Evolutionary conservation across 2,888 invertebrate species (phyloP), one percentile per base, ranked within the genome.

Genomic region (Axea sp.): DNA sequence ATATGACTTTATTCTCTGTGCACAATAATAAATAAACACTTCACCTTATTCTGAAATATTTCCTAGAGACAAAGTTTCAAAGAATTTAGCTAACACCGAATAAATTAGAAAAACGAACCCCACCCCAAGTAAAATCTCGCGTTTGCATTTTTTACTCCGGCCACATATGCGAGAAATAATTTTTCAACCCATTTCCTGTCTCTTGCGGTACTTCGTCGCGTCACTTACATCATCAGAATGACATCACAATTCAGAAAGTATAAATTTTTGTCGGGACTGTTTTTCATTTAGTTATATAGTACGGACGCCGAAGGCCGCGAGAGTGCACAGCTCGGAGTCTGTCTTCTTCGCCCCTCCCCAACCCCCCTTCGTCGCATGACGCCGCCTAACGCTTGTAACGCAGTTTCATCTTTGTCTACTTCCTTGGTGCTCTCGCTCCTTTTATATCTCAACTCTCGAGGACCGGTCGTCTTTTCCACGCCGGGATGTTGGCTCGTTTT

Each of bases 151-250:
- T 53, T 64, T 26, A 53, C n/a, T 5, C 19, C 7, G 30, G 5
- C 24, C 64, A 53, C 65, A 53, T 65, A 45, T 45, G 65, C 45
- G 43, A 47, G 37, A 55, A 65, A 65, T 65, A 55, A 65, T 55
- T 55, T 43, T 35, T 43, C 41, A 51, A 19, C 14, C 53, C 35
- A 12, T 55, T 65, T 65, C 65, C 53, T 65, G 43, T 55, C 53
- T 51, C 15, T 26, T 45, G 30, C 31, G 35, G 31, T 30, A 53
- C 64, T 65, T 47, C 9, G 37, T 39, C 37, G 67, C 67, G 31
- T 67, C 67, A 28, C 57, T 67, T 67, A 67, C 49, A 67, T 67
- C 67, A 67, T 67, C 67, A 47, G 57, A 47, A 67, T 67, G 67
- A 67, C 57, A 67, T 67, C 67, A 67, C 67, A 67, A 67, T 67